A percentile compares a stretch with the other conserved stretches of the same genome.
Evolutionary conservation across 1,140 invertebrate species (phyloP).

Genomic region (Trichoplusia ni): DNA sequence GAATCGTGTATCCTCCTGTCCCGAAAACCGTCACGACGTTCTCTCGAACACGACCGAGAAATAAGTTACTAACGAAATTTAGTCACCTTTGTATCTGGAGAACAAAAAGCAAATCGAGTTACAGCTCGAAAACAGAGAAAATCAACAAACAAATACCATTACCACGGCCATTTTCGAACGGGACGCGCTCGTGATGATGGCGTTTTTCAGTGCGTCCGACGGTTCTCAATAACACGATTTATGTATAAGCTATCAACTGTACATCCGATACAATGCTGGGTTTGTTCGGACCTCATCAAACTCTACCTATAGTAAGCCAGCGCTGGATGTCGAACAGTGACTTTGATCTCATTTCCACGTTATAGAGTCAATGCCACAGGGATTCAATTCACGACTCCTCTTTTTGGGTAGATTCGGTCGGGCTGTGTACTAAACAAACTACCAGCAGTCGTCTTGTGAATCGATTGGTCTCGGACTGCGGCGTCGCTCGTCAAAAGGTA

Average conservation of each 20-base stretch:
- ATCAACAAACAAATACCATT: slow-evolving; percentile 79
- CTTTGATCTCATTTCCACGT: neutral
- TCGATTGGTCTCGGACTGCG: slow-evolving; percentile 67
- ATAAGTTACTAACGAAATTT: slow-evolving; percentile 73
- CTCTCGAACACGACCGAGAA: slow-evolving; percentile 40
- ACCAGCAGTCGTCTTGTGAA: slow-evolving; percentile 59
- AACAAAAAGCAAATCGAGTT: slow-evolving; percentile 81
- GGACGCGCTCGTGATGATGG: slow-evolving; percentile 73
- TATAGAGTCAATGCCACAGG: slow-evolving; percentile 23
- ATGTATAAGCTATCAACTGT: neutral
- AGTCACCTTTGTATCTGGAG: slow-evolving; percentile 61
- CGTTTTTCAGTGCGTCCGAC: slow-evolving; percentile 67
- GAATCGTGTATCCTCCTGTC: slow-evolving; percentile 23
- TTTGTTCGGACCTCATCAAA: neutral
- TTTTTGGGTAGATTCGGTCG: slow-evolving; percentile 70
- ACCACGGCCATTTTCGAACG: slow-evolving; percentile 74
- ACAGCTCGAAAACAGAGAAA: slow-evolving; percentile 75
- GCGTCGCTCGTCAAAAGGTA: slow-evolving; percentile 47
- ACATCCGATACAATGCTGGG: slow-evolving; percentile 38
- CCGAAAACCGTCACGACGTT: slow-evolving; percentile 49
- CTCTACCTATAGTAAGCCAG: neutral
- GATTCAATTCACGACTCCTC: slow-evolving; percentile 75
- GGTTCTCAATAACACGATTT: slow-evolving; percentile 14
- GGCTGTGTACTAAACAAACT: slow-evolving; percentile 71
- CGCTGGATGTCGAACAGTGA: slow-evolving; percentile 32